These are phyloP conservation scores for Puntigrus tetrazona DNA, from an alignment of 2,113 vertebrate species.

Conservation along the genomic window DNA sequence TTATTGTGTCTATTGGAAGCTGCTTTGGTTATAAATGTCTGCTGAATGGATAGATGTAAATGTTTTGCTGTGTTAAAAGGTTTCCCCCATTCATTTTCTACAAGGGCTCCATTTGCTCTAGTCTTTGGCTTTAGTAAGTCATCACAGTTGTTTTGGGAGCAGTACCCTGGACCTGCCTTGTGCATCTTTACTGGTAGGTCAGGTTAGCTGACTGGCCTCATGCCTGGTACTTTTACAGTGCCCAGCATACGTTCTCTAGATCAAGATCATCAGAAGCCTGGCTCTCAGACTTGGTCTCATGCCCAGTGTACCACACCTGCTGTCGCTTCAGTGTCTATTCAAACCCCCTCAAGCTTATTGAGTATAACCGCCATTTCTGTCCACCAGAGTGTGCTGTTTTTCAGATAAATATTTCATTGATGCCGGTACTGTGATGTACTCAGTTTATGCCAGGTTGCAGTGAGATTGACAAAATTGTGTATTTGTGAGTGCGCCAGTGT, in stretches of 20 bases:
- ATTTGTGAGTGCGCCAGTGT: neutral
- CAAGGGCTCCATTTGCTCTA: neutral
- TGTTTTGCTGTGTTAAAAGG: neutral
- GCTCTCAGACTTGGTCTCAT: neutral
- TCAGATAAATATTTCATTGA: neutral
- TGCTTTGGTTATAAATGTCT: neutral
- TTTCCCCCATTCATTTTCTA: neutral
- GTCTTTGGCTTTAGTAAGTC: neutral
- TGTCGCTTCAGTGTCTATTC: neutral
- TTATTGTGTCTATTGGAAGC: neutral
- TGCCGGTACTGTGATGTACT: neutral
- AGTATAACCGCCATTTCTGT: neutral
- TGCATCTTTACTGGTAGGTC: slow-evolving; percentile 14
- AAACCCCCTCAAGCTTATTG: neutral
- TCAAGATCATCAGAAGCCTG: slow-evolving; percentile 10
- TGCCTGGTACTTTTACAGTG: neutral
- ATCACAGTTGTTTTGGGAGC: neutral
- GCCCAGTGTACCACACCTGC: slow-evolving; percentile 22
- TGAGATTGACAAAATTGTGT: neutral
- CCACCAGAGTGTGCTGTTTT: slow-evolving; percentile 36
- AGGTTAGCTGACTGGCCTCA: neutral
- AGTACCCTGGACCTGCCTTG: neutral
- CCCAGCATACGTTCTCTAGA: slow-evolving; percentile 8
- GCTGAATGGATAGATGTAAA: neutral
- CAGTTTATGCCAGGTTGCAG: neutral